phyloP scores from a whole-genome alignment of 2,797 vertebrate genomes.

The Aselliscus stoliczkanus region DNA sequence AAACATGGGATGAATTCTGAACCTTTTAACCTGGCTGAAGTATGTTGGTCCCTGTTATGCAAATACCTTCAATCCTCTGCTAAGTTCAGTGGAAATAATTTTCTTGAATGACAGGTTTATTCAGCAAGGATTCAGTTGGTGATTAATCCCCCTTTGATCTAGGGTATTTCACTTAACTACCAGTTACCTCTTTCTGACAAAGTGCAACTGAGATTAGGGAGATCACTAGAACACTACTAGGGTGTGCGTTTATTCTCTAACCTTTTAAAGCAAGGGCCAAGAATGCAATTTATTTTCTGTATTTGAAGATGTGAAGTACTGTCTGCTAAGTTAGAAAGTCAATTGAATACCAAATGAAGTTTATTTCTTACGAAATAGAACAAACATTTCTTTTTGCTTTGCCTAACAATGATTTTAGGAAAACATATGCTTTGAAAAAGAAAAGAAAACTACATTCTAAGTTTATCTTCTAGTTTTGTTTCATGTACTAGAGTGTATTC shows the following conservation, averaged over 20 bases:
- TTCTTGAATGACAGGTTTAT: constrained; percentile 92
- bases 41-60: constrained; percentile 86
- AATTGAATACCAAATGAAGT: constrained; percentile 82
- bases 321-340: constrained; percentile 85
- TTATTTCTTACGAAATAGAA: constrained; percentile 69
- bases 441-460: constrained; percentile 61
- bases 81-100: constrained; percentile 91
- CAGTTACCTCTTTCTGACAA: constrained; percentile 90
- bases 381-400: constrained; percentile 62
- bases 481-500: neutral
- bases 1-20: constrained; percentile 86
- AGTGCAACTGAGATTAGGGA: constrained; percentile 88
- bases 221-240: constrained; percentile 83
- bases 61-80: constrained; percentile 88
- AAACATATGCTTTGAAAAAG: constrained; percentile 20
- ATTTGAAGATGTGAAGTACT: constrained; percentile 85
- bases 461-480: constrained; percentile 30
- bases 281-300: constrained; percentile 84
- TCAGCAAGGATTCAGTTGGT: constrained; percentile 88
- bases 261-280: constrained; percentile 83
- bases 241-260: constrained; percentile 81
- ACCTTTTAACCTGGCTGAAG: constrained; percentile 91
- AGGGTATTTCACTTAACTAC: constrained; percentile 90
- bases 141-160: constrained; percentile 92
- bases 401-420: constrained; percentile 62